Percentiles rank a stretch among this genome's conserved stretches.
phyloP scores from a whole-genome alignment of 37 sponge, comb jelly and placozoan species.

The Hexactinellida sp. region DNA sequence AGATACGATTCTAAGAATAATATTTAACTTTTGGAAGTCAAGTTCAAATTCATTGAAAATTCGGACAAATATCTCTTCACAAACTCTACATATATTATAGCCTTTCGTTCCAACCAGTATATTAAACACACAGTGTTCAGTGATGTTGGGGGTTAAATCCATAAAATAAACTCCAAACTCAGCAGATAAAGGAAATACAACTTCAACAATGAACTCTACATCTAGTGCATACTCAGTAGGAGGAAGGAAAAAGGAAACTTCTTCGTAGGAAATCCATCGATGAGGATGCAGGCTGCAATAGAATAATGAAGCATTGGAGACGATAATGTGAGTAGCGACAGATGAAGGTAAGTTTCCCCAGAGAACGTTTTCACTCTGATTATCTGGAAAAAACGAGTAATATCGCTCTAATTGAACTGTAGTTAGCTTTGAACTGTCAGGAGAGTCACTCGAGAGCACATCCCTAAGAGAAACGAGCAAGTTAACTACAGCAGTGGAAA shows the following conservation, averaged over 20 bases:
- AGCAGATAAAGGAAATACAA: neutral
- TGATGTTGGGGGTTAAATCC: neutral
- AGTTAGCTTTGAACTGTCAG: neutral
- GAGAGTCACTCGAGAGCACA: neutral
- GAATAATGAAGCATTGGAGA: neutral
- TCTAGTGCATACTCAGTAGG: neutral
- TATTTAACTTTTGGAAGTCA: neutral
- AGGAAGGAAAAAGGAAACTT: neutral
- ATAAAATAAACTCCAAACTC: neutral
- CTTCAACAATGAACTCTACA: neutral
- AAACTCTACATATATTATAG: neutral
- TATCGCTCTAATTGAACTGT: slow-evolving; percentile 4
- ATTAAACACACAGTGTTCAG: neutral
- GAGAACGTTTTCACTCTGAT: neutral
- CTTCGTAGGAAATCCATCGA: neutral
- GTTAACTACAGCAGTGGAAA: slow-evolving; percentile 23
- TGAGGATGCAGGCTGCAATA: neutral
- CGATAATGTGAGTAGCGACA: neutral
- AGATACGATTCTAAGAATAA: neutral
- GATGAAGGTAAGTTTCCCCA: neutral
- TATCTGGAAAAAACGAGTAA: slow-evolving; percentile 30
- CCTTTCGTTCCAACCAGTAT: neutral
- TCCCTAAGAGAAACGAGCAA: slow-evolving; percentile 24
- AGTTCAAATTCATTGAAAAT: neutral
- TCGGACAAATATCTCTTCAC: neutral